A percentile compares a stretch with the other conserved stretches of the same genome.
Conservation (phyloP, 1,140 invertebrate species). For the Scaptomyza hsui region DNA sequence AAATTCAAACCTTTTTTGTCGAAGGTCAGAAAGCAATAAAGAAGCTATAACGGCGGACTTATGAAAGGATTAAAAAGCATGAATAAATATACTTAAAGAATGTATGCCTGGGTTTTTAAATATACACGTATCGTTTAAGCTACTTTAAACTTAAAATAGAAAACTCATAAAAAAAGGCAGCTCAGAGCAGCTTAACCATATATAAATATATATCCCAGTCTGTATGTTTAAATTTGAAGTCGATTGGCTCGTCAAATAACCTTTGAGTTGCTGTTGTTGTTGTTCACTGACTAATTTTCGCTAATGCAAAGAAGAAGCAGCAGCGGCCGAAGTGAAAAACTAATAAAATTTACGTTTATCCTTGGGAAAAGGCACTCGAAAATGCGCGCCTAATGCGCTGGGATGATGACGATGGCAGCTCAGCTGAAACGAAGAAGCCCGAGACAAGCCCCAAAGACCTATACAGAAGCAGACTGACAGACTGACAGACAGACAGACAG, state of each 20-base stretch:
- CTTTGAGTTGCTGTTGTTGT: slow-evolving; percentile 58
- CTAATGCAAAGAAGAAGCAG: slow-evolving; percentile 70
- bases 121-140: neutral
- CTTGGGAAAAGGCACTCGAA: slow-evolving; percentile 76
- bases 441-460: slow-evolving; percentile 52
- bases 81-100: neutral
- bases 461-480: slow-evolving; percentile 14
- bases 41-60: neutral
- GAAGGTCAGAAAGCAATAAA: neutral
- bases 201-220: neutral
- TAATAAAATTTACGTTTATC: slow-evolving; percentile 83
- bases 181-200: neutral
- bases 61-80: neutral
- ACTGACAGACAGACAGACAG: slow-evolving; percentile 30
- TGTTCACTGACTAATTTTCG: slow-evolving; percentile 74
- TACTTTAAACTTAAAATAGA: slow-evolving; percentile 25
- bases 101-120: neutral
- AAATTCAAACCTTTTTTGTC: neutral
- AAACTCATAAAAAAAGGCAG: slow-evolving; percentile 16
- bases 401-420: slow-evolving; percentile 49
- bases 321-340: slow-evolving; percentile 45
- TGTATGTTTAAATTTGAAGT: slow-evolving; percentile 21
- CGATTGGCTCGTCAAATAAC: slow-evolving; percentile 57
- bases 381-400: slow-evolving; percentile 75
- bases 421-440: slow-evolving; percentile 47